A percentile compares a stretch with the other conserved stretches of the same genome.
phyloP scores from a whole-genome alignment of 2,113 vertebrate genomes.

The Indicator maculatus region DNA sequence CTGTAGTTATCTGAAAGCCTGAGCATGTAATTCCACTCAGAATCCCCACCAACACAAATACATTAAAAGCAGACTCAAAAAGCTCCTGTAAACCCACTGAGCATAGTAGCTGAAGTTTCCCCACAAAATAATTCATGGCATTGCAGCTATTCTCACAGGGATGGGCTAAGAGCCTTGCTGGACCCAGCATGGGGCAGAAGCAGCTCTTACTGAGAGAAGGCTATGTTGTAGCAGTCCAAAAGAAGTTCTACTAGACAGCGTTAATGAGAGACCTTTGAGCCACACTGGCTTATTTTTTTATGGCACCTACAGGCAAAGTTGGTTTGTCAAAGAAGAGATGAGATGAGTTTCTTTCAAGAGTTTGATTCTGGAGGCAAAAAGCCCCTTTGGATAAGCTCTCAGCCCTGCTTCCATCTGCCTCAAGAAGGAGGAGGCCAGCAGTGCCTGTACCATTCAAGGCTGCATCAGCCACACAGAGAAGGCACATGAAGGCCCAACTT shows the following conservation, averaged over 20 bases:
- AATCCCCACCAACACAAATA: conserved; percentile 47
- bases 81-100: conserved; percentile 31
- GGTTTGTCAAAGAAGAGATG: neutral
- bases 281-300: fast-evolving
- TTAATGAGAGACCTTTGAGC: neutral
- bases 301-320: neutral
- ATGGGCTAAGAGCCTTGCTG: neutral
- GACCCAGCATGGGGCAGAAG: neutral
- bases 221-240: neutral
- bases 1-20: conserved; percentile 48
- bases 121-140: neutral
- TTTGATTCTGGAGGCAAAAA: neutral
- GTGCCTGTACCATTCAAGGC: neutral
- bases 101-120: conserved; percentile 29
- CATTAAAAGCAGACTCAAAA: conserved; percentile 37
- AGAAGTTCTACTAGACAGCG: neutral
- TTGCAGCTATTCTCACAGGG: neutral
- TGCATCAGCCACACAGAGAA: neutral
- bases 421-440: neutral
- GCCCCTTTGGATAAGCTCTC: neutral
- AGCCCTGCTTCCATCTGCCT: neutral
- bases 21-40: conserved; percentile 45
- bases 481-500: neutral
- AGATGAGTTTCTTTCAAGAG: neutral
- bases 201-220: neutral